phyloP scores from a whole-genome alignment of 2,113 vertebrate species.

The Nipponia nippon region DNA sequence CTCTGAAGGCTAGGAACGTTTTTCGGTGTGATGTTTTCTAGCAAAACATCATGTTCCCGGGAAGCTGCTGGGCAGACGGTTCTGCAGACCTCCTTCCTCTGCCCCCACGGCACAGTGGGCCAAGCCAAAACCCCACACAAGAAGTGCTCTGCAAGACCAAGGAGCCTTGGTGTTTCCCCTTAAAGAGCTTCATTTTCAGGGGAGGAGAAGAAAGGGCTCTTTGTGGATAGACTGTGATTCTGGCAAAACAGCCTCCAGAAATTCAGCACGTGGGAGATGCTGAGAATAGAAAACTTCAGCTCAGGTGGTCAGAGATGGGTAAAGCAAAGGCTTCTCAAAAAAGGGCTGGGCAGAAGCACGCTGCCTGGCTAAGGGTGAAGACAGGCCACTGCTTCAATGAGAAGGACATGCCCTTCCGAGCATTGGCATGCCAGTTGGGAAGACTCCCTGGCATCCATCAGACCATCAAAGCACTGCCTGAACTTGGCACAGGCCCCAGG shows the following conservation, averaged over 20 bases:
- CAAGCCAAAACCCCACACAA: background rate
- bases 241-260: background rate
- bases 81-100: background rate
- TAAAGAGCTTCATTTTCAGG: background rate
- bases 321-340: background rate
- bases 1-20: background rate
- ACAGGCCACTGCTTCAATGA: background rate
- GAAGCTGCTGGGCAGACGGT: background rate
- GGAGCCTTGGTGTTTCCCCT: background rate
- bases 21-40: background rate
- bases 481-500: background rate
- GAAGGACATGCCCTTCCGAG: background rate
- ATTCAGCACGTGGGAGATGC: background rate
- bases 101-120: background rate
- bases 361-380: background rate
- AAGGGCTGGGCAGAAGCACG: background rate
- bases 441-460: background rate
- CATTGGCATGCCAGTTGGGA: background rate
- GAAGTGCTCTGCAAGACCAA: background rate
- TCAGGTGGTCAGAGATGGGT: background rate
- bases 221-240: background rate
- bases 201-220: background rate
- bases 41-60: background rate
- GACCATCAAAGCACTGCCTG: slow-evolving; percentile 34
- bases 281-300: background rate